Conservation (phyloP, 2,113 vertebrate genomes). For the Eptesicus fuscus region DNA sequence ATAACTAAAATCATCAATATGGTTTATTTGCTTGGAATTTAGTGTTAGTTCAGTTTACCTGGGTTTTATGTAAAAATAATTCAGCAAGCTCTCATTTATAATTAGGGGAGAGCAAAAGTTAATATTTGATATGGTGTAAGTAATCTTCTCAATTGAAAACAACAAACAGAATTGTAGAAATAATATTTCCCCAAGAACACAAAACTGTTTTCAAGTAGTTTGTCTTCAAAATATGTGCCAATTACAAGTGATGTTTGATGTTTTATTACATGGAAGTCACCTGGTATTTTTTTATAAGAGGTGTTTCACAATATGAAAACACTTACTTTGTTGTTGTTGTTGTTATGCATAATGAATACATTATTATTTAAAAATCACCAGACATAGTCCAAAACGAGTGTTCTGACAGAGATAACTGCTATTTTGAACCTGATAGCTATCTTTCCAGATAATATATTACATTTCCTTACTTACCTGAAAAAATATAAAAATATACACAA, state of each 20-base stretch:
- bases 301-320: not conserved
- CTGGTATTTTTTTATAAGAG: not conserved
- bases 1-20: not conserved
- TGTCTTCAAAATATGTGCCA: not conserved
- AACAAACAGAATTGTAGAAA: not conserved
- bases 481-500: conserved; percentile 4
- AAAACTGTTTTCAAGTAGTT: not conserved
- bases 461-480: not conserved
- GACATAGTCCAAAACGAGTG: not conserved
- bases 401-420: not conserved
- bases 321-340: not conserved
- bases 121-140: not conserved
- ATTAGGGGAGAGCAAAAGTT: not conserved
- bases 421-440: not conserved
- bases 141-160: conserved; percentile 26
- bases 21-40: conserved; percentile 7
- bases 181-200: not conserved
- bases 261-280: not conserved
- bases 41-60: not conserved
- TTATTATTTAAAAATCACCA: conserved; percentile 24
- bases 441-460: not conserved
- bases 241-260: not conserved
- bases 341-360: not conserved
- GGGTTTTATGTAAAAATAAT: not conserved
- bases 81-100: not conserved